A percentile compares a stretch with the other conserved stretches of the same genome.
Conservation (phyloP, 1,140 invertebrate species). For the Laodelphax striatellus region DNA sequence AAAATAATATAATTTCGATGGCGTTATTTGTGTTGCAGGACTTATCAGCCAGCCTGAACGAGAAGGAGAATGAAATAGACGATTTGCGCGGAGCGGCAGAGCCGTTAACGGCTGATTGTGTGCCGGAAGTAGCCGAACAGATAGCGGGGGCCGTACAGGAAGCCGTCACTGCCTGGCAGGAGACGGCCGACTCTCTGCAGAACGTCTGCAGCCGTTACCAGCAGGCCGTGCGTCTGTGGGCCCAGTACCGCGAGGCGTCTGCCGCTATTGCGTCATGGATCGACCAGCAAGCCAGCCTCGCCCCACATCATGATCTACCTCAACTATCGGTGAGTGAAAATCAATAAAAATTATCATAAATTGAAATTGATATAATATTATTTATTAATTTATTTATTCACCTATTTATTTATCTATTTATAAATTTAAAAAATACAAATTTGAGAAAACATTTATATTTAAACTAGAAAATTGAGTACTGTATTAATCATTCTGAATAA, state of each 20-base stretch:
- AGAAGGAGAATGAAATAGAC: conserved; percentile 53
- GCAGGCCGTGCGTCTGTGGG: conserved; percentile 63
- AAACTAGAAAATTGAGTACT: too few relatives aligned
- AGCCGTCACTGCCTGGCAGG: conserved; percentile 60
- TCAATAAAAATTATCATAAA: neutral
- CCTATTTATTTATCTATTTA: too few relatives aligned
- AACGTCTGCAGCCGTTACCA: conserved; percentile 59
- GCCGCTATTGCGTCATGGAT: conserved; percentile 58
- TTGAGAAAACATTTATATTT: too few relatives aligned
- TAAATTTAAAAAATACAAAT: too few relatives aligned
- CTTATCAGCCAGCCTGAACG: conserved; percentile 47
- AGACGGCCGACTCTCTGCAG: conserved; percentile 56
- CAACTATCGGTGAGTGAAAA: conserved; percentile 47
- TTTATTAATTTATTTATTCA: too few relatives aligned
- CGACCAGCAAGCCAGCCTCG: conserved; percentile 38
- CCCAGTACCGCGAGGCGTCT: conserved; percentile 58
- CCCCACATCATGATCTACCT: conserved; percentile 43
- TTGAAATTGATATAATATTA: too few relatives aligned
- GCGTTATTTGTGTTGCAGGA: conserved; percentile 34
- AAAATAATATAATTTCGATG: too few relatives aligned
- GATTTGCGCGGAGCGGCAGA: conserved; percentile 53
- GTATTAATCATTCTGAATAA: too few relatives aligned
- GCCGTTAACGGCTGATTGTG: conserved; percentile 53
- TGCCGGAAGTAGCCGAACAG: conserved; percentile 37
- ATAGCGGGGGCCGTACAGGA: conserved; percentile 59